phyloP scores from a whole-genome alignment of 2,888 invertebrate species.

The Frankliniella intonsa region DNA sequence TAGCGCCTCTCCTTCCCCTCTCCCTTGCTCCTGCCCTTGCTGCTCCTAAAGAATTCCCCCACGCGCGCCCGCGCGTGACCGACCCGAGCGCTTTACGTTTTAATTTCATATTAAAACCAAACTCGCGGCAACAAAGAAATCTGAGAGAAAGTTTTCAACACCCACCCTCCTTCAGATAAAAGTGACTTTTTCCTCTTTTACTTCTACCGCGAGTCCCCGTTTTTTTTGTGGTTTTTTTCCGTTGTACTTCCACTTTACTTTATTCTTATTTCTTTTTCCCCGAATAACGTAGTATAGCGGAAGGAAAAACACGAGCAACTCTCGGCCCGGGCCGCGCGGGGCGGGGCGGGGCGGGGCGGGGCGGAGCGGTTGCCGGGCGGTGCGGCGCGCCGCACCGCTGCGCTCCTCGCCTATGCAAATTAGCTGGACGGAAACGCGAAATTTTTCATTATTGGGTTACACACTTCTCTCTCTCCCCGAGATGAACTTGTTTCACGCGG shows the following conservation, averaged over 20 bases:
- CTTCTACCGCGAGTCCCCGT: too few relatives aligned
- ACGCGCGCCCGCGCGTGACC: background rate
- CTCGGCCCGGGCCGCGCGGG: background rate
- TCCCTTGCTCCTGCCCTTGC: background rate
- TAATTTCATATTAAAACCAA: background rate
- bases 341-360: too few relatives aligned
- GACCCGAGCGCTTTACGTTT: background rate
- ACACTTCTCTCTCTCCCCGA: constrained; percentile 8
- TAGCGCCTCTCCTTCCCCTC: too few relatives aligned
- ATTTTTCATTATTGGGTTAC: constrained; percentile 27
- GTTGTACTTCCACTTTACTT: background rate
- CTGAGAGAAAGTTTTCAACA: background rate
- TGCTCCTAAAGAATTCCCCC: background rate
- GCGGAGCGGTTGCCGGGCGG: background rate
- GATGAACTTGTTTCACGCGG: constrained; percentile 11
- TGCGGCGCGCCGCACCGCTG: background rate
- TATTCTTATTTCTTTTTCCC: background rate
- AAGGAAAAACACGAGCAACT: background rate
- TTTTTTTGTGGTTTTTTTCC: background rate
- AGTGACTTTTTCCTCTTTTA: too few relatives aligned
- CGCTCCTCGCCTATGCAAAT: constrained; percentile 16
- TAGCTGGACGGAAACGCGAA: constrained; percentile 24
- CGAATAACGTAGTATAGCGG: background rate
- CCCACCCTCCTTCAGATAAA: too few relatives aligned
- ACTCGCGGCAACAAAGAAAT: background rate